Conservation (phyloP, 2,797 vertebrate species). For the Eulemur coronatus region DNA sequence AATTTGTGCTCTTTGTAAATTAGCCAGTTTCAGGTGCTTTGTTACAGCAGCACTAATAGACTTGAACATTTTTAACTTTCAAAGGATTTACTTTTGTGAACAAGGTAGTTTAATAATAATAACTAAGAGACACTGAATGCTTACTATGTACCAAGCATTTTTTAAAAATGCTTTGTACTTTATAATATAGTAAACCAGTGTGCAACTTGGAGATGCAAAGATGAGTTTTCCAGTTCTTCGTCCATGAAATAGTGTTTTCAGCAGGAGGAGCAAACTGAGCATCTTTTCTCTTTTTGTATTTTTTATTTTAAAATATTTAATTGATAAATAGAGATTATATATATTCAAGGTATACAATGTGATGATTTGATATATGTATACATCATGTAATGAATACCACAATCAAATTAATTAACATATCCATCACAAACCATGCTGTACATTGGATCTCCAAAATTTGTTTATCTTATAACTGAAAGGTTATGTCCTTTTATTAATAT, state of each 20-base stretch:
- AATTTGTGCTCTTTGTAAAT: neutral
- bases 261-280: neutral
- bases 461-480: neutral
- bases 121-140: neutral
- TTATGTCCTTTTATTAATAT: neutral
- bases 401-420: neutral
- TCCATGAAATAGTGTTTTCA: neutral
- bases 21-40: neutral
- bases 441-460: neutral
- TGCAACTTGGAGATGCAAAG: neutral
- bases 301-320: neutral
- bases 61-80: neutral
- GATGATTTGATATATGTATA: neutral
- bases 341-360: neutral
- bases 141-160: neutral
- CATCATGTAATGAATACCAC: neutral
- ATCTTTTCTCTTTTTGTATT: neutral
- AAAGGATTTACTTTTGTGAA: neutral
- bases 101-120: neutral
- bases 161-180: neutral
- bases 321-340: neutral
- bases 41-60: neutral
- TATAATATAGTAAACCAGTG: neutral
- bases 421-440: neutral
- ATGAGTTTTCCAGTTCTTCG: neutral